Conservation (phyloP, 2,113 vertebrate genomes). For the Pogonocichla stellata region DNA sequence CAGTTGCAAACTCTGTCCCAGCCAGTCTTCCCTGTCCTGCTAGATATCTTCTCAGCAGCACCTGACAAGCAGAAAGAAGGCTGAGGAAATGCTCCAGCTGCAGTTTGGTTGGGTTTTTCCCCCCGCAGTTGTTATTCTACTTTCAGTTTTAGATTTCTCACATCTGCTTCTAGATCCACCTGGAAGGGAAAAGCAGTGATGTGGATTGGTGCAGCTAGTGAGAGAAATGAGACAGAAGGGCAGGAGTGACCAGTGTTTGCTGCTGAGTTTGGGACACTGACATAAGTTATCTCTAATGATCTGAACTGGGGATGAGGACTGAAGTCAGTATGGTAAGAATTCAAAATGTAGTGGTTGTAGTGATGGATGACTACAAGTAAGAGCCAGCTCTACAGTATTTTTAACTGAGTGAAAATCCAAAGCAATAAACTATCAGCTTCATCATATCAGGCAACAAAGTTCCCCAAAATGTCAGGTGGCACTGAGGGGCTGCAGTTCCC, state of each 20-base stretch:
- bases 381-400: not conserved
- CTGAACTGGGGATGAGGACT: not conserved
- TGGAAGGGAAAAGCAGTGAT: not conserved
- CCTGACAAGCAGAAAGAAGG: not conserved
- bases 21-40: not conserved
- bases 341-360: not conserved
- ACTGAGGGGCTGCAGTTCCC: not conserved
- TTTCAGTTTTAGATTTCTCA: not conserved
- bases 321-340: not conserved
- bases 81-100: not conserved
- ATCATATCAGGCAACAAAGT: not conserved
- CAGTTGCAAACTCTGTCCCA: not conserved
- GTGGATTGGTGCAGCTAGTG: not conserved
- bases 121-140: not conserved
- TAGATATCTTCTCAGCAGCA: not conserved
- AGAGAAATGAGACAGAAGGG: not conserved
- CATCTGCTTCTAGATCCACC: not conserved
- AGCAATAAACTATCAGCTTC: not conserved
- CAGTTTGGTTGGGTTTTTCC: not conserved
- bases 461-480: accelerated
- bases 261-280: not conserved
- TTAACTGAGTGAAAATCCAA: not conserved
- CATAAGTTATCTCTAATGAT: not conserved
- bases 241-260: not conserved
- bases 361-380: not conserved